Evolutionary conservation across 2,113 vertebrate genomes (phyloP).

Genomic region (Sceloporus undulatus): DNA sequence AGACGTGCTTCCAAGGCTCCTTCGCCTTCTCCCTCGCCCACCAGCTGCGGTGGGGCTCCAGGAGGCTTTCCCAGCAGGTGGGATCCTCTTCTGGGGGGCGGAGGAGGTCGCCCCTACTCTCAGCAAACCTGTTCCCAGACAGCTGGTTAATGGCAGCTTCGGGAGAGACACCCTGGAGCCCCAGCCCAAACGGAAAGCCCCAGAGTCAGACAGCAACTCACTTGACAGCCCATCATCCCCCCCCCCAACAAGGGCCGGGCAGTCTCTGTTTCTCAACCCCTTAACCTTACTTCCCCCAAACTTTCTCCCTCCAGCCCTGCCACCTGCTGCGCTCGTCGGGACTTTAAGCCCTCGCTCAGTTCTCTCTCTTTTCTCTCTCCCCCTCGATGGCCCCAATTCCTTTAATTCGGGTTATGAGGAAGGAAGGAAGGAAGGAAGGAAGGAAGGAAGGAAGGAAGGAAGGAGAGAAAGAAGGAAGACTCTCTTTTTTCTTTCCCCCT

Average conservation of each 20-base stretch:
- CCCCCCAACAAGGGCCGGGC: conserved; percentile 51
- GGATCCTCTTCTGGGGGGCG: background rate
- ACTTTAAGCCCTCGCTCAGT: background rate
- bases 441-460: background rate
- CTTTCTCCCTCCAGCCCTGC: conserved; percentile 83
- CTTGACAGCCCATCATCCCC: background rate
- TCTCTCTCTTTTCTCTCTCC: background rate
- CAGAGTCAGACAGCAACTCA: conserved; percentile 6
- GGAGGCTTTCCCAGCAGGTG: background rate
- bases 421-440: background rate
- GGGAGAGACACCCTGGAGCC: conserved; percentile 8
- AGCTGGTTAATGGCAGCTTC: conserved; percentile 22
- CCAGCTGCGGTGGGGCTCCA: too few species aligned
- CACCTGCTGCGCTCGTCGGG: background rate
- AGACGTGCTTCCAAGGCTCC: too few species aligned
- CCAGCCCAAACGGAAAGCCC: background rate
- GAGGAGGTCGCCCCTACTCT: background rate
- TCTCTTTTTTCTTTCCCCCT: background rate
- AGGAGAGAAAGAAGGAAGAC: background rate
- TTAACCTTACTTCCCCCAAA: conserved; percentile 78
- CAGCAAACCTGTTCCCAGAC: conserved; percentile 11
- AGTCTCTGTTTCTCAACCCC: conserved; percentile 70
- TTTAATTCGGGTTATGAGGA: conserved; percentile 5
- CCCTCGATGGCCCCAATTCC: background rate
- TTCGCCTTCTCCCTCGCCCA: too few species aligned